Conservation (phyloP, 2,797 vertebrate genomes). For the Melanotaenia boesemani region DNA sequence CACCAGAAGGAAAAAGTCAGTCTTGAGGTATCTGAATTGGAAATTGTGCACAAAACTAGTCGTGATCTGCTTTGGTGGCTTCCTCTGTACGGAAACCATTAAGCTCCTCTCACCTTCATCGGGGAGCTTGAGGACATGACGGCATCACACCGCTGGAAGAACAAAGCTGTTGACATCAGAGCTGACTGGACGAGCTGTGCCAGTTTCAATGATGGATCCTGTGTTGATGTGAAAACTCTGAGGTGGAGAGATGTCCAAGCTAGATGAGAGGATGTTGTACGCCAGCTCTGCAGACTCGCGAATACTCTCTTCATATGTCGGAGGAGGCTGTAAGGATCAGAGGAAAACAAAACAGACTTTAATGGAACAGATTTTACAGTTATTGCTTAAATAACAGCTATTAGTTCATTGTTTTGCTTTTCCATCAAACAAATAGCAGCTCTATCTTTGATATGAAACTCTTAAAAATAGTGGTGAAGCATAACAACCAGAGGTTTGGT, state of each 20-base stretch:
- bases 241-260: constrained; percentile 51
- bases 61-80: constrained; percentile 3
- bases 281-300: constrained; percentile 80
- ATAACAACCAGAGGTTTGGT: background rate
- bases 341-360: constrained; percentile 26
- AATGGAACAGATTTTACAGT: background rate
- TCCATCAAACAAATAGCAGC: background rate
- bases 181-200: constrained; percentile 28
- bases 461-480: background rate
- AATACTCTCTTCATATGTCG: constrained; percentile 88
- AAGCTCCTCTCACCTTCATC: constrained; percentile 2
- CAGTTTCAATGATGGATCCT: constrained; percentile 43
- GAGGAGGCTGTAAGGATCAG: constrained; percentile 79
- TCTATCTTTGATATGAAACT: background rate
- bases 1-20: constrained; percentile 4
- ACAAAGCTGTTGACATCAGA: constrained; percentile 6
- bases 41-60: constrained; percentile 6
- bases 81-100: constrained; percentile 9
- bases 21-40: constrained; percentile 48
- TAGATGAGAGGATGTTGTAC: constrained; percentile 52
- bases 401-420: background rate
- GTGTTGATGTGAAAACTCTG: constrained; percentile 49
- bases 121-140: background rate
- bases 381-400: background rate
- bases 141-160: constrained; percentile 59